Evolutionary conservation across 2,797 vertebrate genomes (phyloP).

Genomic region (Sebastes flavidus): DNA sequence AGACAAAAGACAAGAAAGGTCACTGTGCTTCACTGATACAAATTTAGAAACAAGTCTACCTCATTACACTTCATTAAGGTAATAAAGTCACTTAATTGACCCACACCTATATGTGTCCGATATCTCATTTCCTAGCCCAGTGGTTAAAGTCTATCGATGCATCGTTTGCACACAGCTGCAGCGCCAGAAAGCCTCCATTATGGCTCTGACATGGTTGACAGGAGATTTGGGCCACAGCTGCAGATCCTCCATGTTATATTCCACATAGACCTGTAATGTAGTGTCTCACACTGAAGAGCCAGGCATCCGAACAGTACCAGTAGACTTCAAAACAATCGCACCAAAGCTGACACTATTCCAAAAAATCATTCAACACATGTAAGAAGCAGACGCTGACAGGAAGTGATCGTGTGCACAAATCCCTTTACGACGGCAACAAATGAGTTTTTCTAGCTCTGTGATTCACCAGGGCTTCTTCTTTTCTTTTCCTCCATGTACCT

Average conservation of each 20-base stretch:
- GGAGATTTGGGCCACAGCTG: not conserved
- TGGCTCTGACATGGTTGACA: not conserved
- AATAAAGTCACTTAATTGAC: not conserved
- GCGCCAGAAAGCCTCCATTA: not conserved
- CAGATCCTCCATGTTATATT: not conserved
- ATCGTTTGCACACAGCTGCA: not conserved
- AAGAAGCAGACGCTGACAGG: not conserved
- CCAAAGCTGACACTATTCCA: not conserved
- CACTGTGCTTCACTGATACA: not conserved
- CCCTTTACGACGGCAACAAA: not conserved
- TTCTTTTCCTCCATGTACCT: not conserved
- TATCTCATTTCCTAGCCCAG: not conserved
- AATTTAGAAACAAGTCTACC: not conserved
- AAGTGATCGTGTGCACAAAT: not conserved
- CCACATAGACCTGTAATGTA: not conserved
- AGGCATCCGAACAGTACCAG: not conserved
- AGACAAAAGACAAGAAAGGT: not conserved
- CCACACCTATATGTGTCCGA: not conserved
- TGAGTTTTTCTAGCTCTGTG: not conserved
- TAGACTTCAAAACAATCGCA: not conserved
- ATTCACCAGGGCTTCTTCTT: not conserved
- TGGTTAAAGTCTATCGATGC: not conserved
- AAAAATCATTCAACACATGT: not conserved
- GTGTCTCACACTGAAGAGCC: not conserved
- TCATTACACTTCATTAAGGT: not conserved